Evolutionary conservation across 2,888 invertebrate genomes (phyloP).

Genomic region (Hedychridium roseum): DNA sequence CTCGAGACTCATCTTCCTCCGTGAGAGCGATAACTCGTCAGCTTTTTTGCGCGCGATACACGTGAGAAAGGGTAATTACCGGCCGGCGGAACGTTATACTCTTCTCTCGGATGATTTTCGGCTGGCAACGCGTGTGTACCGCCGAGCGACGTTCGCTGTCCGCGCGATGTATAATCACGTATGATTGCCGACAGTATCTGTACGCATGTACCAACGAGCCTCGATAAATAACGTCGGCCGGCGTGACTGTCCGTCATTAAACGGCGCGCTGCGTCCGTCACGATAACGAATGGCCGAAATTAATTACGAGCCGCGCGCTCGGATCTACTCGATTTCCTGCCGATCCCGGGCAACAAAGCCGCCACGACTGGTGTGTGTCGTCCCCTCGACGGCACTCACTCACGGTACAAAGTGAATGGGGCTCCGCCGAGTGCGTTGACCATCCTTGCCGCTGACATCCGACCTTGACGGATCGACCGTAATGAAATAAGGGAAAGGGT

Average conservation of each 20-base stretch:
- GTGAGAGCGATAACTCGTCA: no score
- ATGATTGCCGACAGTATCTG: no score
- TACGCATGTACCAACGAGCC: no score
- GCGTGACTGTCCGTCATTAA: neutral
- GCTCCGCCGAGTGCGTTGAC: slow-evolving; percentile 23
- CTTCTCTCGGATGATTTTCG: no score
- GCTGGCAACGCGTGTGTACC: no score
- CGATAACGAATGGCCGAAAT: slow-evolving; percentile 24
- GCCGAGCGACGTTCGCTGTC: no score
- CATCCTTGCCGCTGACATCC: slow-evolving; percentile 23
- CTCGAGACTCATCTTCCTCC: no score
- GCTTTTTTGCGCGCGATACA: no score
- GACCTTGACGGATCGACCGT: slow-evolving; percentile 21
- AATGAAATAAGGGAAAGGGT: slow-evolving; percentile 18
- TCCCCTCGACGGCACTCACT: neutral
- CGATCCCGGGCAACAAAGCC: slow-evolving; percentile 14
- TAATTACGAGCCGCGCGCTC: slow-evolving; percentile 20
- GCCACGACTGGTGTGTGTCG: neutral
- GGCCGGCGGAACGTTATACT: no score
- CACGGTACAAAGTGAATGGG: slow-evolving; percentile 28
- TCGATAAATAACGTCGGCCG: no score
- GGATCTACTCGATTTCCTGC: slow-evolving; percentile 15
- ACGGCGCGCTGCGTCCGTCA: neutral
- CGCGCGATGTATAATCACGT: no score
- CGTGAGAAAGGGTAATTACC: no score